These are phyloP conservation scores for Dasyornis broadbenti DNA, from an alignment of 2,113 vertebrate species.

Conservation along the genomic window DNA sequence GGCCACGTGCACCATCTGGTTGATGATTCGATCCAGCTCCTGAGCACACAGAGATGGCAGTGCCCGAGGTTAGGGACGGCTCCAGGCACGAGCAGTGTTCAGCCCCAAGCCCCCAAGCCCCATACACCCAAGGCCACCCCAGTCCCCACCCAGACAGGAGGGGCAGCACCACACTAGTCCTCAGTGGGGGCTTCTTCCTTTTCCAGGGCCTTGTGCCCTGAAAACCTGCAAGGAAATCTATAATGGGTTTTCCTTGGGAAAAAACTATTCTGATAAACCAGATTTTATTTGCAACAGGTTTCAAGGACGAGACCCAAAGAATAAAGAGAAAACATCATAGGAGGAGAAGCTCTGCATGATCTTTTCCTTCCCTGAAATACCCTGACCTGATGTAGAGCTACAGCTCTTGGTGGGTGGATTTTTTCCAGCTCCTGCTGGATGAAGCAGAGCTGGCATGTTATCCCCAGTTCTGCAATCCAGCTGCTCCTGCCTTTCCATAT, in stretches of 20 bases:
- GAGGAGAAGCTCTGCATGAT: rapidly evolving
- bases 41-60: not conserved
- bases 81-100: rapidly evolving
- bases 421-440: not conserved
- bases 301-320: not conserved
- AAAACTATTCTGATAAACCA: not conserved
- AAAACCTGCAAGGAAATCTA: not conserved
- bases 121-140: rapidly evolving
- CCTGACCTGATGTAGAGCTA: not conserved
- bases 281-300: not conserved
- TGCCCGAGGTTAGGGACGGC: rapidly evolving
- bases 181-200: not conserved
- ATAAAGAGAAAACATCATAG: not conserved
- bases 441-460: not conserved
- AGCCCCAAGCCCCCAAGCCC: not conserved
- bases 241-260: not conserved
- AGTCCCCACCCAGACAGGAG: rapidly evolving
- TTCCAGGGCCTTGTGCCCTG: not conserved
- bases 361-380: not conserved
- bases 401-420: not conserved
- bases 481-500: not conserved
- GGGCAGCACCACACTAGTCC: not conserved
- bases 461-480: not conserved
- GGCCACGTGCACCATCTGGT: constrained; percentile 93
- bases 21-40: constrained; percentile 93